Percentiles rank a stretch among this genome's conserved stretches.
Conservation (phyloP, 2,113 vertebrate genomes). For the Ia io region DNA sequence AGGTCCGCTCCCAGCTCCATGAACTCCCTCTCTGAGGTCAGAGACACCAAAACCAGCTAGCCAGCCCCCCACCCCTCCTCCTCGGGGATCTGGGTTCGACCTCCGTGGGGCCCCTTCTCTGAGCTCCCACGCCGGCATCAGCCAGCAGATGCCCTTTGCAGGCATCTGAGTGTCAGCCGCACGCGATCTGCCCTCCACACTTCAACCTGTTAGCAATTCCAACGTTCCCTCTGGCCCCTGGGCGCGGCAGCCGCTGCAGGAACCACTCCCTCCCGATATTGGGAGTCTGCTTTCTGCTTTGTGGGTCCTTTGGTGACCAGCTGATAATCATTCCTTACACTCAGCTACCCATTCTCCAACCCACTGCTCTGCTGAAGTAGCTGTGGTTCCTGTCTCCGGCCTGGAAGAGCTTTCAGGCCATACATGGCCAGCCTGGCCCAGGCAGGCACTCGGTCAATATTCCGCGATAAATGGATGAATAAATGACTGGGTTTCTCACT, state of each 20-base stretch:
- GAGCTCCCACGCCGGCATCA: not conserved
- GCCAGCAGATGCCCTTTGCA: not conserved
- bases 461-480: slow-evolving; percentile 23
- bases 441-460: slow-evolving; percentile 38
- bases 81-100: not conserved
- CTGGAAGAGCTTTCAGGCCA: slow-evolving; percentile 19
- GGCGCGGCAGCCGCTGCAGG: not conserved
- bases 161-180: not conserved
- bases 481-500: slow-evolving; percentile 43
- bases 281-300: not conserved
- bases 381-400: not conserved
- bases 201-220: not conserved
- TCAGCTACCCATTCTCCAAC: not conserved
- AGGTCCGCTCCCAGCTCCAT: not conserved
- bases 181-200: not conserved
- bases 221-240: not conserved
- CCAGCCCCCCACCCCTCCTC: not conserved
- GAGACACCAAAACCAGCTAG: not conserved
- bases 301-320: not conserved
- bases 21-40: not conserved
- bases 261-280: not conserved
- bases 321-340: not conserved
- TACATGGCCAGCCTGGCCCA: not conserved
- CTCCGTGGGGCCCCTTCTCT: not conserved
- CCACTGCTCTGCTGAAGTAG: slow-evolving; percentile 45